These are phyloP conservation scores for Coendou prehensilis DNA, from an alignment of 2,797 vertebrate species.

Conservation along the genomic window DNA sequence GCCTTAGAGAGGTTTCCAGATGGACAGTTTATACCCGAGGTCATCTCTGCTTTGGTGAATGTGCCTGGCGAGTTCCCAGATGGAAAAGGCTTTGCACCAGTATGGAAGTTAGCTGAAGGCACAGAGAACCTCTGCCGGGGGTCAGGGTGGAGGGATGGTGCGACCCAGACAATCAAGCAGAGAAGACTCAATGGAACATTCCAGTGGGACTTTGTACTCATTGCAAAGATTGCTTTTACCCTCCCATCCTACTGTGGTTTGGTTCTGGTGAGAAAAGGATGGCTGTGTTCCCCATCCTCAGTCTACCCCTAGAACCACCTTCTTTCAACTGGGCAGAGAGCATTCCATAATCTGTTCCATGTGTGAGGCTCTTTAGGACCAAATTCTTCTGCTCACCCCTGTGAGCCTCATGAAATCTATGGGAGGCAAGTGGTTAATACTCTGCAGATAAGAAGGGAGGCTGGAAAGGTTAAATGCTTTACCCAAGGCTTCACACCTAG, in stretches of 20 bases:
- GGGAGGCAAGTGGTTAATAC: not conserved
- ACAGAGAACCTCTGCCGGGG: not conserved
- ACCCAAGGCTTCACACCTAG: not conserved
- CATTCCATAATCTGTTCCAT: not conserved
- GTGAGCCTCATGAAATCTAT: not conserved
- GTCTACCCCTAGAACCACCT: not conserved
- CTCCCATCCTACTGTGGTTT: not conserved
- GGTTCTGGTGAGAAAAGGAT: not conserved
- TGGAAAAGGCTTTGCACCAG: not conserved
- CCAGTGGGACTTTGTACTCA: not conserved
- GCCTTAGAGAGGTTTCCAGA: not conserved
- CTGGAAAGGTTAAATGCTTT: not conserved
- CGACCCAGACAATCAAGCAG: accelerated
- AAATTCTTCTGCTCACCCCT: not conserved
- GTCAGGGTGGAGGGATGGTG: not conserved
- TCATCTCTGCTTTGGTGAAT: not conserved
- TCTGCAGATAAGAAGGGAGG: not conserved
- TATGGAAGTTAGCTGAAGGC: not conserved
- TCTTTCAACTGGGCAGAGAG: not conserved
- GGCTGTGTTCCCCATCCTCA: not conserved
- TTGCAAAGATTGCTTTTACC: not conserved
- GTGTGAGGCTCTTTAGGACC: not conserved
- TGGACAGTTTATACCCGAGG: not conserved
- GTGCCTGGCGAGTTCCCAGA: not conserved
- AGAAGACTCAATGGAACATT: not conserved